Evolutionary conservation across 2,113 vertebrate genomes (phyloP), one percentile per base, ranked within the genome.

Genomic region (Plestiodon gilberti): DNA sequence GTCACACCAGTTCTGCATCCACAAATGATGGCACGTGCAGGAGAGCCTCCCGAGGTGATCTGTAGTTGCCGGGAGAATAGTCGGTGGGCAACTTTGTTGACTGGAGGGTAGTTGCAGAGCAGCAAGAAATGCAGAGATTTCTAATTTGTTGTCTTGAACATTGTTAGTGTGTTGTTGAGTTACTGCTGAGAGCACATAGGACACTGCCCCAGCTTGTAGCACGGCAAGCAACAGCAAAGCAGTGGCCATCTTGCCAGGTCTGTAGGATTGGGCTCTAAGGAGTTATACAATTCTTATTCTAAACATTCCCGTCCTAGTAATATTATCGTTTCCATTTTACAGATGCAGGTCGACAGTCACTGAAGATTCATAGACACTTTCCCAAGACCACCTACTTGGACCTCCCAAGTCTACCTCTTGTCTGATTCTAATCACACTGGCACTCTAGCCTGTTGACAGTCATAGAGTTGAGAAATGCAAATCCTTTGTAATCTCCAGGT

Each of bases 401-500:
- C 9, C 43, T 77, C 71, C 43, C 22, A 52, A n/a, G 48, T 61
- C 22, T 43, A 76, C 76, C 62, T 84, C 59, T 52, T 35, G 76
- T 35, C 38, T 48, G 43, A 48, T 48, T 48, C 43, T 48, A 48
- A 81, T 35, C 61, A 25, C 43, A 76, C 23, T 52, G n/a, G 22
- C 40, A 52, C n/a, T 43, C 52, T 38, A 59, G 33, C 55, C 10
- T 75, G 70, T 48, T 64, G 59, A 25, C 30, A 76, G 62, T 4
- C 40, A 11, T 52, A 76, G 90, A 64, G 70, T 23, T 57, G 73
- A 93, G 43, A 70, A 91, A 86, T 81, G 87, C 17, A 90, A 85
- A 84, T 84, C 79, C n/a, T 87, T 87, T 40, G 78, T 74, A 88
- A 84, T 89, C 33, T 90, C 33, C 25, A 6, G 10, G 18, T 15